Base-by-base conservation (phyloP, 92 coral and sea anemone genomes). In the Plumapathes pennacea region DNA sequence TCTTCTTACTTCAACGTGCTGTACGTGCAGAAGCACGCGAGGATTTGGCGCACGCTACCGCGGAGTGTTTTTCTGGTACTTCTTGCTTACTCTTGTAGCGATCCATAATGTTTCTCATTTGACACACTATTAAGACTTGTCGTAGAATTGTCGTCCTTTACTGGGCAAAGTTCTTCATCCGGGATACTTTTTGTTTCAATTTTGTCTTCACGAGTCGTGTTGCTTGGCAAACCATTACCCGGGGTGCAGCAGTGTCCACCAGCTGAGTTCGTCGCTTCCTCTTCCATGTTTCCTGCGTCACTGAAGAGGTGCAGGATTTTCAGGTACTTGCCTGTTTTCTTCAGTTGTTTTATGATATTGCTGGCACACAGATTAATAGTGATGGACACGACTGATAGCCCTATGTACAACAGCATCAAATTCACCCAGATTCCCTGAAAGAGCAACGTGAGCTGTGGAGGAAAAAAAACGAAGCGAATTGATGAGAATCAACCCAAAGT, bases 371-470 rank as follows among this genome's bases (percentile, higher is more conserved):
- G 80, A 53, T 90, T 90, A 63, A 90, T 86, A 40, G 94, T 90
- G 43, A 90, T 81, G 49, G 97, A 82, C 50, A 90, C 80, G 46
- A 86, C 56, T 1, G 97, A 82, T 20, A 90, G 59, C 22, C 95
- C 97, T 19, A 86, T 64, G 42, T 90, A 90, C 24, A 90, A 78
- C 3, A 90, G 53, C 14, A 83, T 86, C 4, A 86, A 84, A 73
- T 90, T 82, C 67, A 90, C 72, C 85, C 92, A 86, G 24, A 90
- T 83, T 38, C 92, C 86, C 97, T 90, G 97, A 84, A 84, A 89
- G 72, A 85, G 47, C 74, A 85, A 82, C 44, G 82, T 65, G 76
- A 72, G 82, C 95, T 86, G 82, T 60, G 69, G 77, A 73, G 58
- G 66, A 53, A 57, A 55, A 57, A 75, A 50, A 65, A 60, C 66